phyloP scores from a whole-genome alignment of 2,113 vertebrate genomes.

The Sorex fumeus region DNA sequence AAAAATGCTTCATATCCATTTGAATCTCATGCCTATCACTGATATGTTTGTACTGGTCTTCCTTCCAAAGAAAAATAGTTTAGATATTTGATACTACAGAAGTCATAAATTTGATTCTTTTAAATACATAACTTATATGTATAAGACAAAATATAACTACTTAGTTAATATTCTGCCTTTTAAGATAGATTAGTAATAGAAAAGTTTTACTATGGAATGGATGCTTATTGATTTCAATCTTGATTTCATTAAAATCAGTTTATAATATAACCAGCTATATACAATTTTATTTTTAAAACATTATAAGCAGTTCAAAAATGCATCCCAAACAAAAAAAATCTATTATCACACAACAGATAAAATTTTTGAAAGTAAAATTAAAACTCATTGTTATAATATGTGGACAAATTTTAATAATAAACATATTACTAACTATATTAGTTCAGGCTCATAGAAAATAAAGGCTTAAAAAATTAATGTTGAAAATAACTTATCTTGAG shows the following conservation, averaged over 20 bases:
- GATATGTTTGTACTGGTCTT: background rate
- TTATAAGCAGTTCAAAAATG: background rate
- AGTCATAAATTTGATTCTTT: background rate
- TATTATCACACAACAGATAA: background rate
- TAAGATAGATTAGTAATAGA: background rate
- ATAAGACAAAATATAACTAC: background rate
- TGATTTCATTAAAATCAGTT: constrained; percentile 41
- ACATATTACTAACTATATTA: constrained; percentile 24
- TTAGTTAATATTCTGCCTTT: background rate
- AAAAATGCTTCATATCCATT: background rate
- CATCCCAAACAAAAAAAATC: background rate
- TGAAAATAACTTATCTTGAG: no score
- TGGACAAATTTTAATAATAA: background rate
- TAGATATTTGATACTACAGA: background rate
- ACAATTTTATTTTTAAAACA: background rate
- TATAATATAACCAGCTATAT: background rate
- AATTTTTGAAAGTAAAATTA: background rate
- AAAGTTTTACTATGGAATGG: background rate
- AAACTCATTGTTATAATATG: background rate
- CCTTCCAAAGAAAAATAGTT: background rate
- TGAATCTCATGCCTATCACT: background rate
- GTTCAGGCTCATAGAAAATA: background rate
- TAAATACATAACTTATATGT: constrained; percentile 2
- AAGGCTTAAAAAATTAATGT: no score
- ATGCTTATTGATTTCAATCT: background rate